Base-by-base conservation (phyloP, 2,797 vertebrate genomes). In the Eulemur mongoz region DNA sequence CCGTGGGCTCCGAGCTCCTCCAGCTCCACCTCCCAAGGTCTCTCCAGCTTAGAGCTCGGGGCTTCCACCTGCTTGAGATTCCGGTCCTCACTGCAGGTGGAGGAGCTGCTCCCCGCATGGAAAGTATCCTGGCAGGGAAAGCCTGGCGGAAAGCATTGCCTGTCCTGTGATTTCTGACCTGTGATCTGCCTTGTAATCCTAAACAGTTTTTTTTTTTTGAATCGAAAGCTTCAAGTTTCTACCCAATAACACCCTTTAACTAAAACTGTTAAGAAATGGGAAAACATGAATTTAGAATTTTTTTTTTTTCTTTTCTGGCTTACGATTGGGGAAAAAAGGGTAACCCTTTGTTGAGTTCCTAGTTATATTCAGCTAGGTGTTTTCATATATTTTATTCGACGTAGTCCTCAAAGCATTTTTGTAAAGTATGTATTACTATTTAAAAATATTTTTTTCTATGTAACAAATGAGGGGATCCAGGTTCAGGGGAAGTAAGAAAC, bases 161-260 rank as follows among this genome's bases (percentile, higher is more conserved):
- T 25, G 40, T 57, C 79, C 50, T 94, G 40, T 54, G 63, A 86
- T 45, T 88, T 86, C 83, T 80, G 43, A 73, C 54, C 79, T 50
- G 32, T 70, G 25, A 61, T 54, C 52, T 78, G 30, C n/a, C 84
- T 6, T 48, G 76, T 67, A 67, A 30, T 45, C 12, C 35, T 45
- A 78, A 80, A 72, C n/a, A 70, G 12, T 52, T 17, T 25, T 40
- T 43, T 72, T 40, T 43, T 43, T 72, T 72, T 25, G 11, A 45
- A 57, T 35, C 18, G 81, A 90, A 70, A 93, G 3, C n/a, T 78
- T 91, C 69, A 45, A 50, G 27, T 89, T 61, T 85, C 54, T 86
- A 40, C 59, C 4, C 45, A 85, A 32, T 13, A 78, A 14, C 4
- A 81, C 15, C 2, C 40, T 70, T 69, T 30, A 81, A 45, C 38